Percentiles rank a stretch among this genome's conserved stretches.
These are phyloP conservation scores for Timema podura DNA, from an alignment of 2,888 invertebrate species.

Conservation along the genomic window DNA sequence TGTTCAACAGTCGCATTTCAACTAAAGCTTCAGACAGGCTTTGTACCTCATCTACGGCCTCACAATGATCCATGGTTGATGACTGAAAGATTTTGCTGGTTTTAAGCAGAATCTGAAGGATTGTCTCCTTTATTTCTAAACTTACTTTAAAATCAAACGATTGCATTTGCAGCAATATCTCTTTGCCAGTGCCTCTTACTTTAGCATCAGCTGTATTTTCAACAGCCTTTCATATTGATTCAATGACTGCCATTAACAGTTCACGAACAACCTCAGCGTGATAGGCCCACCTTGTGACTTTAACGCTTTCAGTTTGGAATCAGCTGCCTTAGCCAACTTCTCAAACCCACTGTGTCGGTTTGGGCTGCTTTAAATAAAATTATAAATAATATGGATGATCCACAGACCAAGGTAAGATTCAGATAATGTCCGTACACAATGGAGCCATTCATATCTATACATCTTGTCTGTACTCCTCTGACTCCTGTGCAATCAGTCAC, in stretches of 20 bases:
- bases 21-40: background rate
- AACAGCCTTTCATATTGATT: background rate
- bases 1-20: background rate
- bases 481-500: no score
- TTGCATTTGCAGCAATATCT: background rate
- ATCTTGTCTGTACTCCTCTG: background rate
- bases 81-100: background rate
- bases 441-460: background rate
- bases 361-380: background rate
- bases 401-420: background rate
- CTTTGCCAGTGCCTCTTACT: background rate
- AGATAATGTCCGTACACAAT: background rate
- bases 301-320: background rate
- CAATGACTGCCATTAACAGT: background rate
- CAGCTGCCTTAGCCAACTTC: background rate
- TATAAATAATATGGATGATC: background rate
- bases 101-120: no score
- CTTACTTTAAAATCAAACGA: background rate
- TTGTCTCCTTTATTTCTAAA: no score
- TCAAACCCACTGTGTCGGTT: background rate
- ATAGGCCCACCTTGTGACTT: background rate
- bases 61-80: background rate
- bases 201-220: constrained; percentile 1
- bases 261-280: background rate
- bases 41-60: background rate